Base-by-base conservation (phyloP, 2,888 invertebrate genomes). In the Alcis repandata region DNA sequence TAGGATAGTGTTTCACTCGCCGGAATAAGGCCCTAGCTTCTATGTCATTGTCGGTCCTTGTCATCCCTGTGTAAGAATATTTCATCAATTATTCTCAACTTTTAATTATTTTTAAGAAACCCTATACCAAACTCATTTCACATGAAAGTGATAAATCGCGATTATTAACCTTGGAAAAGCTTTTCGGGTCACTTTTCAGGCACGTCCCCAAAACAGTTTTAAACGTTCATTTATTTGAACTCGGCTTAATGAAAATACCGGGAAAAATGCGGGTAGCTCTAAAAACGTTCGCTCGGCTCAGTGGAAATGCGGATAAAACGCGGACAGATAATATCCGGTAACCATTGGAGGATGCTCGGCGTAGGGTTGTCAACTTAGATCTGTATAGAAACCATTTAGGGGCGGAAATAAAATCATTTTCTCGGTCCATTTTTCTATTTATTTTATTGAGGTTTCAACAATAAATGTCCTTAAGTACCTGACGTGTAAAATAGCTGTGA, bases 241-340 rank as follows among this genome's bases (percentile, higher is more conserved):
- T 32, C 17, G 20, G 36, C n/a, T 54, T 17, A 61, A 63, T 57
- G 40, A 52, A 63, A 58, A 63, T 27, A 57, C 57, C 49, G 48
- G 38, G 20, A 46, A 32, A 66, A 61, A 57, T 43, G 33, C n/a
- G 53, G 61, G 54, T 57, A 57, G 45, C 32, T 61, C 38, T 40
- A 57, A 60, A 58, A 59, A 59, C 22, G 38, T 56, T 20, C 45
- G 58, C 51, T 20, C 51, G 58, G 32, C 36, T 54, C 59, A 43
- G 33, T 58, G 61, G 46, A 56, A 59, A 38, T 20, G 57, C 20
- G 61, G 53, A 54, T 62, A 62, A 63, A 64, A 20, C 13, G 41
- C 41, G 63, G 59, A 60, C 67, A 57, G 62, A 64, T 67, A 66
- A 69, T 71, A 71, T 71, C 68, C 61, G 67, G 65, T 57, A 66